Percentiles rank a stretch among this genome's conserved stretches.
Conservation (phyloP, 2,113 vertebrate genomes). For the Xenopus laevis region DNA sequence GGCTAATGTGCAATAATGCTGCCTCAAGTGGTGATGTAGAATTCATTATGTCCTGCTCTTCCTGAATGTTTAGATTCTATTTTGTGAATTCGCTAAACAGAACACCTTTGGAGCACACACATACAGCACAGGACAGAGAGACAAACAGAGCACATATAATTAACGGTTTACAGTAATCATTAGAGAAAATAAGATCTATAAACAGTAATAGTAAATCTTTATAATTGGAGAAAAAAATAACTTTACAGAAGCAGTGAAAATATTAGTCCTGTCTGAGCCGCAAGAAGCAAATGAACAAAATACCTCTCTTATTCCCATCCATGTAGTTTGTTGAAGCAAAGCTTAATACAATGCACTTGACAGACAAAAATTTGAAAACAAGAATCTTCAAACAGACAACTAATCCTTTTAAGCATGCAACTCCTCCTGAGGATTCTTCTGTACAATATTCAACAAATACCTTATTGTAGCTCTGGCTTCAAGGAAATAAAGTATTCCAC, state of each 20-base stretch:
- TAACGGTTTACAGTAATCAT: no score
- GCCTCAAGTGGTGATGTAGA: no score
- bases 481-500: slow-evolving; percentile 15
- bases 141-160: no score
- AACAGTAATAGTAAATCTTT: no score
- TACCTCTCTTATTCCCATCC: slow-evolving; percentile 10
- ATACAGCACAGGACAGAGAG: no score
- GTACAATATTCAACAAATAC: slow-evolving; percentile 23
- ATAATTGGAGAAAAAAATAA: no score
- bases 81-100: no score
- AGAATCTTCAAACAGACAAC: slow-evolving; percentile 37
- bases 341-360: slow-evolving; percentile 11
- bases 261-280: background rate
- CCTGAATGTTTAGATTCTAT: no score
- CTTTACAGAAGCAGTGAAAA: background rate
- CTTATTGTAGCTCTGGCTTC: slow-evolving; percentile 27
- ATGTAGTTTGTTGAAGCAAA: slow-evolving; percentile 14
- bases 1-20: no score
- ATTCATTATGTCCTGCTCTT: no score
- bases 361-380: slow-evolving; percentile 3
- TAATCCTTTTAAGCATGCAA: slow-evolving; percentile 39
- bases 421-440: slow-evolving; percentile 33
- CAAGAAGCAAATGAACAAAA: background rate
- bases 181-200: no score
- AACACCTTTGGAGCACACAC: no score